Evolutionary conservation across 2,888 invertebrate species (phyloP), one percentile per base, ranked within the genome.

Genomic region (Gortyna flavago): DNA sequence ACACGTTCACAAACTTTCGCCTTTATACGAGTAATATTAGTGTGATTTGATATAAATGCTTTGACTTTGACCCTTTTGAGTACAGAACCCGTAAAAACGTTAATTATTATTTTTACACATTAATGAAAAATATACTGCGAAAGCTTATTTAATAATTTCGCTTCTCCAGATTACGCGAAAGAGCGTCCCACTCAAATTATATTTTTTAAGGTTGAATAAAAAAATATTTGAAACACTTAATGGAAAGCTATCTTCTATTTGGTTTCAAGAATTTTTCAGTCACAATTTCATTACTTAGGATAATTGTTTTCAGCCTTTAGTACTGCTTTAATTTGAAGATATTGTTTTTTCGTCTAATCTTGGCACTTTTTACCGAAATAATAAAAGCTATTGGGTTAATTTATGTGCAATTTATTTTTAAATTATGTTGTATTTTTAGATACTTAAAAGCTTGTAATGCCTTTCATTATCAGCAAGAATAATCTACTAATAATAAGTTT

Each of bases 101-200:
- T 64, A 44, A 67, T 65, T 61, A 77, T 68, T 70, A 70, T 85
- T 73, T 80, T 84, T 44, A 71, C 32, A 78, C 68, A 72, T 21
- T 75, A 68, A 70, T 76, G 54, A 77, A 86, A 86, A 87, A 62
- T 44, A 64, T 72, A 79, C 68, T 67, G 57, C 72, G 29, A 82
- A 71, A 84, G 79, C 79, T 74, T 77, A 79, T 82, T 83, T 87
- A 87, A 89, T 90, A 84, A 90, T 89, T 88, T 89, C 89, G 89
- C 91, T 91, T 84, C 64, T 81, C 86, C 87, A 89, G 90, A 92
- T 92, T 91, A 90, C 72, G 78, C 71, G 74, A 83, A 81, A 89
- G 85, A 87, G 82, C 84, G 85, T 75, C 85, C 84, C 84, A 69
- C 70, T 82, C 69, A 85, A 88, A 88, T 89, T 87, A 62, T 84